A percentile compares a stretch with the other conserved stretches of the same genome.
Conservation (phyloP, 2,113 vertebrate genomes). For the Psittacula cyanocephala region DNA sequence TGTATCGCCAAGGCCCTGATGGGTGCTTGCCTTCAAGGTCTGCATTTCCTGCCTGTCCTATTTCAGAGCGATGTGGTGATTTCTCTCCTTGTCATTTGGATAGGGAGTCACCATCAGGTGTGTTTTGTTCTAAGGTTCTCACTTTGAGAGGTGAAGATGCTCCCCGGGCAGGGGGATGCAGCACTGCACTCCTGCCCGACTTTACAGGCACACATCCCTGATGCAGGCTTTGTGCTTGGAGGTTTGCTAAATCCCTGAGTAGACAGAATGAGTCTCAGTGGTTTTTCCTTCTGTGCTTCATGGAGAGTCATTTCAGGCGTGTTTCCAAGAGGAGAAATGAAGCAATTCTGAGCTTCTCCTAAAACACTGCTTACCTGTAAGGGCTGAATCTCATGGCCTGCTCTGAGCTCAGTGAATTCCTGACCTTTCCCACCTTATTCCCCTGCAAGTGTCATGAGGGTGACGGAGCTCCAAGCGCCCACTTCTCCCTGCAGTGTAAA, state of each 20-base stretch:
- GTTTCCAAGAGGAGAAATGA: not conserved
- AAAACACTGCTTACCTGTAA: not conserved
- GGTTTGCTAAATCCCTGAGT: not conserved
- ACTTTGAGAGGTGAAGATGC: not conserved
- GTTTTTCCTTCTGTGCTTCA: not conserved
- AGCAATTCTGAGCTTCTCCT: not conserved
- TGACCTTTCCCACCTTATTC: not conserved
- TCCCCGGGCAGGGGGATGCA: not conserved
- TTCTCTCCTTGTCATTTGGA: not conserved
- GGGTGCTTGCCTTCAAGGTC: not conserved
- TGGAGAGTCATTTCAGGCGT: not conserved
- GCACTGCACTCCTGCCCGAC: not conserved
- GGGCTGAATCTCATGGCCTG: not conserved
- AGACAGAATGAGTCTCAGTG: not conserved
- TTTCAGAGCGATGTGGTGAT: not conserved
- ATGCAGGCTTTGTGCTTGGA: not conserved
- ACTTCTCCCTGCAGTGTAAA: not conserved
- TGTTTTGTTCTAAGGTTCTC: not conserved
- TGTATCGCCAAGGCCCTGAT: rapidly evolving
- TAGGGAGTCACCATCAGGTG: not conserved
- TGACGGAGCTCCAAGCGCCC: not conserved
- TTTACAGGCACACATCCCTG: not conserved
- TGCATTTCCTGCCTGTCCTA: not conserved
- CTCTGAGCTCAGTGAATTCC: not conserved
- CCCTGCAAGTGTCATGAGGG: not conserved